Evolutionary conservation across 2,797 vertebrate species (phyloP).

Genomic region (Muraenolepis orangiensis): DNA sequence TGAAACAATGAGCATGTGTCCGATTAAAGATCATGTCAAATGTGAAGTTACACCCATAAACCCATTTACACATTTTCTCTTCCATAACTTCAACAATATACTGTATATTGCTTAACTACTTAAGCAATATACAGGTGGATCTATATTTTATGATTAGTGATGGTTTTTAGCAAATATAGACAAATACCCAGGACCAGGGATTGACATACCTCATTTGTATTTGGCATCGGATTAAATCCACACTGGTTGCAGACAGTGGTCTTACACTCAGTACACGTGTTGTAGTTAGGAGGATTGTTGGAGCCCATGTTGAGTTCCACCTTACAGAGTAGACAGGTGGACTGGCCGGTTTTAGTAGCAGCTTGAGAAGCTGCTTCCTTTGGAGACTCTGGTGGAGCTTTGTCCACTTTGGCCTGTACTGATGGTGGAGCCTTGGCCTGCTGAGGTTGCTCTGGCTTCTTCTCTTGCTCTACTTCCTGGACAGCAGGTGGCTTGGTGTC

Average conservation of each 20-base stretch:
- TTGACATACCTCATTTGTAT: constrained; percentile 66
- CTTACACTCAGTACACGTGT: constrained; percentile 89
- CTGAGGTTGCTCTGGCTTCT: constrained; percentile 46
- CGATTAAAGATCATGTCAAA: background rate
- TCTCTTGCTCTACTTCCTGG: constrained; percentile 45
- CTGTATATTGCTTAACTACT: background rate
- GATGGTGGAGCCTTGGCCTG: constrained; percentile 29
- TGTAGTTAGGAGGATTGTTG: constrained; percentile 82
- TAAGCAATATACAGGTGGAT: background rate
- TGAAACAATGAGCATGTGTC: constrained; percentile 48
- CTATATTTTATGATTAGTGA: background rate
- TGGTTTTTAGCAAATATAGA: background rate
- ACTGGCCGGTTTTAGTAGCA: constrained; percentile 35
- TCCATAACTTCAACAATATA: background rate
- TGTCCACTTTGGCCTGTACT: constrained; percentile 41
- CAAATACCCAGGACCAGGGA: background rate
- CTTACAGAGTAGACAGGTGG: constrained; percentile 86
- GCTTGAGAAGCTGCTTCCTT: constrained; percentile 49
- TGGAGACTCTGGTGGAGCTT: constrained; percentile 30
- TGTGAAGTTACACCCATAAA: background rate
- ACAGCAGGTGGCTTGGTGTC: constrained; percentile 28
- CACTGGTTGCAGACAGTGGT: constrained; percentile 86
- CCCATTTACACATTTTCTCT: background rate
- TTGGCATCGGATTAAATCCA: constrained; percentile 90
- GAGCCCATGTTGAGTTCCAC: constrained; percentile 76